Percentiles rank a stretch among this genome's conserved stretches.
phyloP scores from a whole-genome alignment of 2,888 invertebrate genomes.

The Eueremaeus valkanovi region DNA sequence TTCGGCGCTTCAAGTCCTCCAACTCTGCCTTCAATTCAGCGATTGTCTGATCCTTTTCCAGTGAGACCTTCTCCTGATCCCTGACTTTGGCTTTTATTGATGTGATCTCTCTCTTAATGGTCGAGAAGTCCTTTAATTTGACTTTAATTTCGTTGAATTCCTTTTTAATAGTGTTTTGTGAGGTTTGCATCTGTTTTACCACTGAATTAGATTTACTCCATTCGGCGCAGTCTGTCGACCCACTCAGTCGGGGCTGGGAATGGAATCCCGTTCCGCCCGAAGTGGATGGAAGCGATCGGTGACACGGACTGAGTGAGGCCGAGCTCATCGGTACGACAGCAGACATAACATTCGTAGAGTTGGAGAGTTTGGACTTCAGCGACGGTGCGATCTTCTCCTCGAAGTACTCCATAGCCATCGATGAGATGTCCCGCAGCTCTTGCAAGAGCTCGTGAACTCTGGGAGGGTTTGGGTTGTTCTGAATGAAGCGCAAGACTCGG shows the following conservation, averaged over 20 bases:
- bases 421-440: slow-evolving; percentile 83
- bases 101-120: slow-evolving; percentile 24
- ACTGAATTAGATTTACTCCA: slow-evolving; percentile 9
- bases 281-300: neutral
- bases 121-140: slow-evolving; percentile 20
- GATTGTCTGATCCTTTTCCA: slow-evolving; percentile 40
- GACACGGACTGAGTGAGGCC: neutral
- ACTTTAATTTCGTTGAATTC: slow-evolving; percentile 40
- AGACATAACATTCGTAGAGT: neutral
- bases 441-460: slow-evolving; percentile 78
- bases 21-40: slow-evolving; percentile 40
- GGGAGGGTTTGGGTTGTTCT: slow-evolving; percentile 62
- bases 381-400: slow-evolving; percentile 76
- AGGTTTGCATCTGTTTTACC: slow-evolving; percentile 35
- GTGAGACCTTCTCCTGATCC: slow-evolving; percentile 42
- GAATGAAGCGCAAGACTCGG: slow-evolving; percentile 67
- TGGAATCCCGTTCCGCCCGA: neutral
- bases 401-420: slow-evolving; percentile 94
- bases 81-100: slow-evolving; percentile 37
- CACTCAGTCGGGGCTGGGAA: slow-evolving; percentile 12
- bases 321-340: neutral
- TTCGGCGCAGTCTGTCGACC: no score
- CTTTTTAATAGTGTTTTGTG: slow-evolving; percentile 27
- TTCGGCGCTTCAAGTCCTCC: slow-evolving; percentile 41
- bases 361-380: slow-evolving; percentile 51